Evolutionary conservation across 2,888 invertebrate species (phyloP).

Genomic region (Hirtodrosophila histrioides): DNA sequence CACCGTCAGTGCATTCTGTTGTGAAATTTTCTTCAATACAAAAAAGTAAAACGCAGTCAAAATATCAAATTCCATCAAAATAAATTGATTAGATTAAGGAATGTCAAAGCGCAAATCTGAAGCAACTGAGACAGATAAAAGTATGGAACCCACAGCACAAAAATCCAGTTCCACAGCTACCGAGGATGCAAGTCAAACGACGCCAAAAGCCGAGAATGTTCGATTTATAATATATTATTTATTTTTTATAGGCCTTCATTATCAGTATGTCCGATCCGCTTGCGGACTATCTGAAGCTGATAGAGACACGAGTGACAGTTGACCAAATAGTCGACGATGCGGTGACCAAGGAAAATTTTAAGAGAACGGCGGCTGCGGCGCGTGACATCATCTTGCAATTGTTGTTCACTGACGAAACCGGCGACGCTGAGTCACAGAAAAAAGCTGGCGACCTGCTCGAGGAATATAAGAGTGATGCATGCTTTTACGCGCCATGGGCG

Average conservation of each 20-base stretch:
- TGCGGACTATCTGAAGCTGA: constrained; percentile 65
- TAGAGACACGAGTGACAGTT: constrained; percentile 59
- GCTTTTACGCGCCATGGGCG: constrained; percentile 72
- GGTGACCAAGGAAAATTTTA: constrained; percentile 60
- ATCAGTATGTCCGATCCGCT: constrained; percentile 55
- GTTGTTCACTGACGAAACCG: constrained; percentile 56
- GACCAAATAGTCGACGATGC: constrained; percentile 64
- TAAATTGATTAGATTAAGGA: background rate
- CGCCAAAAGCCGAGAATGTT: fast-evolving
- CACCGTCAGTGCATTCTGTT: background rate
- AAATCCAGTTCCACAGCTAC: constrained; percentile 24
- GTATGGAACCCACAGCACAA: constrained; percentile 43
- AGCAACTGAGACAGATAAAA: constrained; percentile 4
- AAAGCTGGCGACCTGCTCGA: constrained; percentile 72
- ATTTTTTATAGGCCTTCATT: background rate
- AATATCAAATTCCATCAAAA: too few species aligned
- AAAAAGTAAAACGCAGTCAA: too few species aligned
- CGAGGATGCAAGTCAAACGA: constrained; percentile 22
- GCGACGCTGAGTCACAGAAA: constrained; percentile 44
- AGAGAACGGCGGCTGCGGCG: constrained; percentile 55
- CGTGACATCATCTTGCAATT: constrained; percentile 75
- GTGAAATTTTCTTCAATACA: too few species aligned
- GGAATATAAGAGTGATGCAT: constrained; percentile 83
- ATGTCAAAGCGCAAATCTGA: constrained; percentile 66
- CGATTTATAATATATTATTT: background rate